phyloP scores from a whole-genome alignment of 1,140 invertebrate genomes.

The Colletes gigas region DNA sequence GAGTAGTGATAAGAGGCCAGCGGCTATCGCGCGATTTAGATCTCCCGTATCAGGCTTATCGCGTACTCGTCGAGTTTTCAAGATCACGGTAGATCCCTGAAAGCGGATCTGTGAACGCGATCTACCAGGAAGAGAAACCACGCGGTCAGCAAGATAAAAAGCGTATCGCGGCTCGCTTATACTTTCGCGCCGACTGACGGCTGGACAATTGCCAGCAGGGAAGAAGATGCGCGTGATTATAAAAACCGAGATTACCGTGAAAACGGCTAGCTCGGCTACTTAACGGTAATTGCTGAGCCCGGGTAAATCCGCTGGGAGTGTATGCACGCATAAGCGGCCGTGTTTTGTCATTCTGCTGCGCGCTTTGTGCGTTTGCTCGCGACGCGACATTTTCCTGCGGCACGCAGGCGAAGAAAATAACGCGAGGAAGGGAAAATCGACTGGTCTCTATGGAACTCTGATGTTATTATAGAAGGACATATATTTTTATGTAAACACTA shows the following conservation, averaged over 20 bases:
- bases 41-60: constrained; percentile 37
- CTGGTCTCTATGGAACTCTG: neutral
- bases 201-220: constrained; percentile 66
- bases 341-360: neutral
- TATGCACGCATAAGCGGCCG: neutral
- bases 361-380: neutral
- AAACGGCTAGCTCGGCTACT: constrained; percentile 59
- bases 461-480: too few species aligned
- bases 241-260: constrained; percentile 67
- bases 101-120: constrained; percentile 45
- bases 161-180: constrained; percentile 55
- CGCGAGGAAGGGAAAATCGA: neutral
- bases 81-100: constrained; percentile 31
- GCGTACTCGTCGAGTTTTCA: constrained; percentile 32
- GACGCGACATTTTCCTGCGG: constrained; percentile 5
- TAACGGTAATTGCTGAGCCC: constrained; percentile 62
- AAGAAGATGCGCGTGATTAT: constrained; percentile 56
- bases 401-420: neutral
- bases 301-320: constrained; percentile 50
- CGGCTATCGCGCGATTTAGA: constrained; percentile 36
- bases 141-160: constrained; percentile 47
- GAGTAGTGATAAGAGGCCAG: constrained; percentile 2
- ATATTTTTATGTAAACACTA: too few species aligned
- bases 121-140: constrained; percentile 53
- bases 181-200: constrained; percentile 61